Conservation (phyloP, 2,113 vertebrate genomes). For the Rhabdornis inornatus region DNA sequence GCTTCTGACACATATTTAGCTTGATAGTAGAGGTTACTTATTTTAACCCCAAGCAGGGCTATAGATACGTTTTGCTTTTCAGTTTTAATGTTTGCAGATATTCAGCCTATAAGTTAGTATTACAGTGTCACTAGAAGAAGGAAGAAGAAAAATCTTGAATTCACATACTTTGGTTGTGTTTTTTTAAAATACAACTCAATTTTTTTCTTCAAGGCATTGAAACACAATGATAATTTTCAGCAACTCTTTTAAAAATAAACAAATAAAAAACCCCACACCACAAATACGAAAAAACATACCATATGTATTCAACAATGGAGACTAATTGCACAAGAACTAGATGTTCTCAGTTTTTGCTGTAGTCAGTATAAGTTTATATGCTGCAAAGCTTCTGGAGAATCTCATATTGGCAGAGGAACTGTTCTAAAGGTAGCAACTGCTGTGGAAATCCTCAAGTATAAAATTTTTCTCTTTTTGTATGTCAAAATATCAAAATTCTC, state of each 20-base stretch:
- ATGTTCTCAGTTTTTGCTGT: slow-evolving; percentile 14
- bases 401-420: neutral
- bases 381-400: neutral
- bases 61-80: neutral
- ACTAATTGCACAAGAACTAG: slow-evolving; percentile 7
- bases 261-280: neutral
- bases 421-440: neutral
- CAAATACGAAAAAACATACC: neutral
- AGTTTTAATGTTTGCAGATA: neutral
- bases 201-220: slow-evolving; percentile 4
- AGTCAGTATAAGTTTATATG: neutral
- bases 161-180: neutral
- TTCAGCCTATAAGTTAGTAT: neutral
- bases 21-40: neutral
- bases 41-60: neutral
- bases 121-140: neutral
- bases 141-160: neutral
- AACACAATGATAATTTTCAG: slow-evolving; percentile 6
- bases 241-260: neutral
- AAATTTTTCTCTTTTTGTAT: neutral
- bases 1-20: neutral
- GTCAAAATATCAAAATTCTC: neutral
- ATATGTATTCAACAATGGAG: slow-evolving; percentile 23
- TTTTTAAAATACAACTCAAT: neutral
- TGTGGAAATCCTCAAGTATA: neutral